Evolutionary conservation across 2,113 vertebrate genomes (phyloP).

Genomic region (Mola mola): DNA sequence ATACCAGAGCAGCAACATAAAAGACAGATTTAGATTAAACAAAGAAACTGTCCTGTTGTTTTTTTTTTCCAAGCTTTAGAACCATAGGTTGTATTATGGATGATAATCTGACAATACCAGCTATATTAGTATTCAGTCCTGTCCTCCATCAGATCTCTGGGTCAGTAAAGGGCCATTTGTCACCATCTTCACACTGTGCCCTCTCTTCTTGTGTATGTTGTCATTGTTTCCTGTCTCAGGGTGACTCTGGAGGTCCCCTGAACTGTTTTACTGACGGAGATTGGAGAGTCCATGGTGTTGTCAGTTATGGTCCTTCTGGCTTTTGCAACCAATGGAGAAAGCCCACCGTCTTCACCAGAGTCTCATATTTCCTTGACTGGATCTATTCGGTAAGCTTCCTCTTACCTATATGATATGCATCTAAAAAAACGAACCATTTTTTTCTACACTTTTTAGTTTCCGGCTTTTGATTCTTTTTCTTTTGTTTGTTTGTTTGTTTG

Average conservation of each 20-base stretch:
- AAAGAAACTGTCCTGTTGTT: no score
- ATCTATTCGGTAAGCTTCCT: slow-evolving; percentile 62
- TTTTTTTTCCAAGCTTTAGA: no score
- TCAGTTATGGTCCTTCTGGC: slow-evolving; percentile 72
- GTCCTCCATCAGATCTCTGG: background rate
- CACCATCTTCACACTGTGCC: background rate
- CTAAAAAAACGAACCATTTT: background rate
- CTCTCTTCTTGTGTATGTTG: slow-evolving; percentile 8
- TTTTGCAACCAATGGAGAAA: slow-evolving; percentile 72
- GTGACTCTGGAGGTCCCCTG: slow-evolving; percentile 77
- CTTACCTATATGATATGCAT: background rate
- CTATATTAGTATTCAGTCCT: no score
- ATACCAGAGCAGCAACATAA: no score
- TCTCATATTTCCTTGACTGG: slow-evolving; percentile 76
- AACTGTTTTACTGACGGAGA: slow-evolving; percentile 62
- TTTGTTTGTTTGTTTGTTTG: background rate
- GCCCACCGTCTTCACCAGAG: slow-evolving; percentile 79
- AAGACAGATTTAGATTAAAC: no score
- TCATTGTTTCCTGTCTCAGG: slow-evolving; percentile 46
- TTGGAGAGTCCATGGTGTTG: slow-evolving; percentile 76
- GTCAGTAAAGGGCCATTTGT: background rate
- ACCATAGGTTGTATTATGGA: no score
- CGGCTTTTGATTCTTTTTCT: background rate
- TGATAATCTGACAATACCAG: no score
- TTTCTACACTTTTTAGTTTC: background rate